Percentiles rank a stretch among this genome's conserved stretches.
phyloP scores from a whole-genome alignment of 2,797 vertebrate species.

The Falco naumanni region DNA sequence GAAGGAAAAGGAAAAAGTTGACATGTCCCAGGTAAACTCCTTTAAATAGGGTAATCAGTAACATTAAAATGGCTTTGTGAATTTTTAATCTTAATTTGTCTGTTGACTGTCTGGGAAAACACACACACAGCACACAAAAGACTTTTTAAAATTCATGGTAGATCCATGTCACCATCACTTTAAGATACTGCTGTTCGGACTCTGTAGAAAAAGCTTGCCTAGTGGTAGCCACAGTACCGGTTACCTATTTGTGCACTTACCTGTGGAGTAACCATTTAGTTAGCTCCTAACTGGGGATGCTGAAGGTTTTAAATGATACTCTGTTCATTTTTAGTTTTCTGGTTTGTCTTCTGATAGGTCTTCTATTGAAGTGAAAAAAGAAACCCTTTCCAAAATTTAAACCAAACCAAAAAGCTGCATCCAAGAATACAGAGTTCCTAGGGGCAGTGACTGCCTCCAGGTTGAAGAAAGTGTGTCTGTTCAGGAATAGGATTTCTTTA shows the following conservation, averaged over 20 bases:
- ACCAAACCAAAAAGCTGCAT: neutral
- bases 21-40: neutral
- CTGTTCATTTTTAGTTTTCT: neutral
- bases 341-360: neutral
- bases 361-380: neutral
- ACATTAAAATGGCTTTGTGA: neutral
- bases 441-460: neutral
- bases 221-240: neutral
- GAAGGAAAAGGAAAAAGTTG: neutral
- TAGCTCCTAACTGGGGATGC: neutral
- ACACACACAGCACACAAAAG: neutral
- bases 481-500: neutral
- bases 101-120: neutral
- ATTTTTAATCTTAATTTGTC: neutral
- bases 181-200: neutral
- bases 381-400: neutral
- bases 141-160: neutral
- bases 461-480: neutral
- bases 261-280: neutral
- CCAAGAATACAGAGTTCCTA: neutral
- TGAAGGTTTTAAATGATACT: neutral
- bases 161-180: neutral
- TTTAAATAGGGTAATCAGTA: neutral
- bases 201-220: neutral
- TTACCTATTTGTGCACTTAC: too few relatives aligned